A percentile compares a stretch with the other conserved stretches of the same genome.
These are phyloP conservation scores for Ataeniobius toweri DNA, from an alignment of 2,797 vertebrate species.

Conservation along the genomic window DNA sequence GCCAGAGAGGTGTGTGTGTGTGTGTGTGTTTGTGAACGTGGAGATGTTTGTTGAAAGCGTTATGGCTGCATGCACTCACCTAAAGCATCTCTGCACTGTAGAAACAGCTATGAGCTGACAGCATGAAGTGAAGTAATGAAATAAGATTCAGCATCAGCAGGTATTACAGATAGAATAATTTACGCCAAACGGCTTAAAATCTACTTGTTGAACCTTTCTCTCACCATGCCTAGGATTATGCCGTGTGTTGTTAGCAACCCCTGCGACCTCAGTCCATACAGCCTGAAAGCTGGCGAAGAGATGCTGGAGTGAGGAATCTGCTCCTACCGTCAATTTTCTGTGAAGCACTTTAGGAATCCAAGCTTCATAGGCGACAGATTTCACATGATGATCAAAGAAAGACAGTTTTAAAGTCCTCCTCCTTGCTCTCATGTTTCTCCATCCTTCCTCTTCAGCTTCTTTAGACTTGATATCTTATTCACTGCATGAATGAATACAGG, in stretches of 20 bases:
- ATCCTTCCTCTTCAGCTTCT: background rate
- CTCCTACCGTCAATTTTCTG: background rate
- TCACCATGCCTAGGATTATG: background rate
- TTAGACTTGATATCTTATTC: constrained; percentile 2
- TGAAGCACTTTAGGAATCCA: background rate
- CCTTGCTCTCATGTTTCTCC: background rate
- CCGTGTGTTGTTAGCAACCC: background rate
- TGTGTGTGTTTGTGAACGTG: background rate
- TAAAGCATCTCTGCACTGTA: background rate
- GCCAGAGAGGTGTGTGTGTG: background rate
- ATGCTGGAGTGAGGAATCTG: background rate
- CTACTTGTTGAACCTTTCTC: background rate
- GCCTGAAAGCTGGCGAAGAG: constrained; percentile 1
- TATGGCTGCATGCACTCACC: background rate
- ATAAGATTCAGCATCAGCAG: background rate
- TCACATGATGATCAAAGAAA: constrained; percentile 1
- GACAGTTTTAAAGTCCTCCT: background rate
- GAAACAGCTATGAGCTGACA: background rate
- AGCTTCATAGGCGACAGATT: background rate
- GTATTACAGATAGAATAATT: background rate
- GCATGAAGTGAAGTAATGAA: background rate
- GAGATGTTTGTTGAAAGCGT: background rate
- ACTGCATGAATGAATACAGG: background rate
- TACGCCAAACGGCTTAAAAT: constrained; percentile 12
- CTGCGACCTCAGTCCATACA: background rate